A percentile compares a stretch with the other conserved stretches of the same genome.
Evolutionary conservation across 2,797 vertebrate genomes (phyloP).

Genomic region (Hoplostethus atlanticus): DNA sequence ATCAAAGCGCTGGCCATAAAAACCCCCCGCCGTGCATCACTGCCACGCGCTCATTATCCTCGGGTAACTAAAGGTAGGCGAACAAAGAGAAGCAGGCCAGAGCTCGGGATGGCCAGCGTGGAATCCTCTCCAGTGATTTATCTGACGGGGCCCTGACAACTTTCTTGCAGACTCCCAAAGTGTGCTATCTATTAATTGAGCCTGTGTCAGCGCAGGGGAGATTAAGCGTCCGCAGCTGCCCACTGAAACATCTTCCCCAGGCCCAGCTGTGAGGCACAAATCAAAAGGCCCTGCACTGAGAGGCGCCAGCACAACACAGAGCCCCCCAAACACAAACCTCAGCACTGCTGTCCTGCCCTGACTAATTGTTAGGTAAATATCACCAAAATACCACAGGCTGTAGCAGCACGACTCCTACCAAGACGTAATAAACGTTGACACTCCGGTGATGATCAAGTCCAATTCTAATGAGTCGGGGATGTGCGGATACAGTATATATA

Average conservation of each 20-base stretch:
- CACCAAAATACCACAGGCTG: neutral
- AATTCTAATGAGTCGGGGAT: too few species aligned
- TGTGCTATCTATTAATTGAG: constrained; percentile 87
- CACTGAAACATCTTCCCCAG: constrained; percentile 76
- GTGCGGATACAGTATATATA: too few species aligned
- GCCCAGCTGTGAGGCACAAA: constrained; percentile 84
- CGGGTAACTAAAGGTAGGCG: constrained; percentile 67
- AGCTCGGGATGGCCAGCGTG: constrained; percentile 58
- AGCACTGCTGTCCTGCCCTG: constrained; percentile 32
- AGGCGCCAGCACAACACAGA: constrained; percentile 53
- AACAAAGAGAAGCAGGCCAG: constrained; percentile 72
- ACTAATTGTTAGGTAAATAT: constrained; percentile 55
- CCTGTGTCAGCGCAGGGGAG: constrained; percentile 83
- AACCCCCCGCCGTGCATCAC: constrained; percentile 17
- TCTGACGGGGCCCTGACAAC: constrained; percentile 82
- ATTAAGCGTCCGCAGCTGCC: constrained; percentile 88
- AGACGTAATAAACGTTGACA: too few species aligned
- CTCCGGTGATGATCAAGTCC: too few species aligned
- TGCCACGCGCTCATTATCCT: constrained; percentile 55
- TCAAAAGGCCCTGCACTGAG: constrained; percentile 74
- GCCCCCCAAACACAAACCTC: constrained; percentile 53
- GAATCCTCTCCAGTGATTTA: constrained; percentile 85
- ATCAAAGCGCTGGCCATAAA: constrained; percentile 44
- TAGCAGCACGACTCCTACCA: too few species aligned
- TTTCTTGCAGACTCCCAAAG: constrained; percentile 85